Evolutionary conservation across 1,140 invertebrate species (phyloP).

Genomic region (Psilanteris sp.): DNA sequence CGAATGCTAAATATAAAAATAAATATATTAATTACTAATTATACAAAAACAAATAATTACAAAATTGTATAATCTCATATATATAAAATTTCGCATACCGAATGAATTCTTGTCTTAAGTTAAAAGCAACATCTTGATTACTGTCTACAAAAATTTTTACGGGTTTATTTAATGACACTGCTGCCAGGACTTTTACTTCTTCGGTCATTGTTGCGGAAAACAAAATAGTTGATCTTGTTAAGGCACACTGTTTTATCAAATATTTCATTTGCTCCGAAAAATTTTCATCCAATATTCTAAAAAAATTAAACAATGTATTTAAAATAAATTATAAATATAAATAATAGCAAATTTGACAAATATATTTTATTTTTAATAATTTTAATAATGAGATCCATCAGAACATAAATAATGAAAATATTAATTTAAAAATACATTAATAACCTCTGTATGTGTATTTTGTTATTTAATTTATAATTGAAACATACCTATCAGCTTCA

Average conservation of each 20-base stretch:
- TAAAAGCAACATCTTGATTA: constrained; percentile 96
- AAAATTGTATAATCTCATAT: too few relatives aligned
- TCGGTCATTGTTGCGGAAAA: constrained; percentile 99
- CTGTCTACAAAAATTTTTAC: constrained; percentile 97
- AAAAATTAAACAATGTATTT: constrained; percentile 6
- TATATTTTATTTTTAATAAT: too few relatives aligned
- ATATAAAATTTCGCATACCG: too few relatives aligned
- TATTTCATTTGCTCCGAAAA: constrained; percentile 99
- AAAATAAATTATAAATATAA: neutral
- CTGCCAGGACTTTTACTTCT: constrained; percentile 94
- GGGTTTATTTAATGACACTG: constrained; percentile 94
- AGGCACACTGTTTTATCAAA: constrained; percentile 93
- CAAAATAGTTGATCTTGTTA: constrained; percentile 96
- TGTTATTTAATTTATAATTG: constrained; percentile 1
- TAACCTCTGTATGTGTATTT: too few relatives aligned
- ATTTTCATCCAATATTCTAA: constrained; percentile 97
- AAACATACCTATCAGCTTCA: constrained; percentile 92
- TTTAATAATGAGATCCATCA: too few relatives aligned
- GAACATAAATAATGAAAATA: too few relatives aligned
- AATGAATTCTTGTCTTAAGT: constrained; percentile 97
- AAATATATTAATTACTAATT: neutral
- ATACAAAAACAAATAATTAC: too few relatives aligned
- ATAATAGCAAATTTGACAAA: too few relatives aligned
- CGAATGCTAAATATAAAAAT: constrained; percentile 82
- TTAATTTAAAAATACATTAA: too few relatives aligned